Base-by-base conservation (phyloP, 2,888 invertebrate genomes). In the Conchocele bisecta region DNA sequence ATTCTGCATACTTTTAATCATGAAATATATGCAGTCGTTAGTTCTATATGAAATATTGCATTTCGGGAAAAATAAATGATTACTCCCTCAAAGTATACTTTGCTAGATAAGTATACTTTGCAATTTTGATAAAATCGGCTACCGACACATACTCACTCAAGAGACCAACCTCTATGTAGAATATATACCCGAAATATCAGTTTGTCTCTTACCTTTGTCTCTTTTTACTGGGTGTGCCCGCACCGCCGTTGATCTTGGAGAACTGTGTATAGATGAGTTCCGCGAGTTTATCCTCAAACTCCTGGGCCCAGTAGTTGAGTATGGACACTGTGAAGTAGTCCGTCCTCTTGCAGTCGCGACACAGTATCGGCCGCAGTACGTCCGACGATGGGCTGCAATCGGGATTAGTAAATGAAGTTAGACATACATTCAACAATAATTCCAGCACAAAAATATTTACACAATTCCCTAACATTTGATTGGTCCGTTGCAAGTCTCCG, bases 281-380 rank as follows among this genome's bases (percentile, higher is more conserved):
- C 17, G 92, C 92, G 37, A 93, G 93, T 91, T 96, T 96, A 86
- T 97, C 97, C 87, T 98, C 96, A 88, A 95, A 95, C 86, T 97
- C 96, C 86, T 96, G 95, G 91, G 96, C 97, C 98, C 97, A 99
- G 92, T 96, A 96, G 87, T 97, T 95, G 79, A 99, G 92, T 39
- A 97, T 94, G 3, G 98, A 96, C 46, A 97, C 95, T 15, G 98
- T 96, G 92, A 98, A 97, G 74, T 95, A 94, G 91, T 98, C 98
- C 42, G 93, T 92, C 75, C 85, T 87, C 87, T 94, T 94, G 67
- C 90, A 90, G 76, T 91, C 91, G 26, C 93, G 87, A 50, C 89
- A 88, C 82, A 98, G 94, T 84, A 98, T 93, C 82, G 96, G 95
- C 86, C 96, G 94, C 80, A 98, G 92, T 79, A 97, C 93, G 88